These are phyloP conservation scores for Ichneumoninae sp. DNA, from an alignment of 2,888 invertebrate species.

Conservation along the genomic window DNA sequence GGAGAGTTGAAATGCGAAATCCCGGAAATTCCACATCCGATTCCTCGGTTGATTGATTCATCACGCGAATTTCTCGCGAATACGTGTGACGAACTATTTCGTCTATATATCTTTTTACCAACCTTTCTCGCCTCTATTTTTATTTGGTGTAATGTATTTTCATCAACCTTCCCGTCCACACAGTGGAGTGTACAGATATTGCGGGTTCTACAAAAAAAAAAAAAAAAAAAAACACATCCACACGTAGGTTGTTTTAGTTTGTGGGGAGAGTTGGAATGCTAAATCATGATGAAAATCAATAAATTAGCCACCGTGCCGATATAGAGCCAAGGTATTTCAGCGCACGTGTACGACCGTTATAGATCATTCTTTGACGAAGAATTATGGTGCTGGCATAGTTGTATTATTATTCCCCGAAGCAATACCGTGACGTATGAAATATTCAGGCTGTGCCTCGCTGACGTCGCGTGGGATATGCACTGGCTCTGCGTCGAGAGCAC, in stretches of 20 bases:
- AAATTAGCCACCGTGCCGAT: background rate
- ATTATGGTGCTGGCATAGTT: slow-evolving; percentile 61
- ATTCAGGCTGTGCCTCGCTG: slow-evolving; percentile 59
- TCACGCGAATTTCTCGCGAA: background rate
- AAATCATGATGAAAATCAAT: slow-evolving; percentile 12
- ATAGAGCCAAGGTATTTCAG: background rate
- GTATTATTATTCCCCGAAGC: slow-evolving; percentile 45
- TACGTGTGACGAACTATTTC: background rate
- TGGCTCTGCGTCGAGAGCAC: background rate
- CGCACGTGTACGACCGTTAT: background rate
- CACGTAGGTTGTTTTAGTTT: background rate
- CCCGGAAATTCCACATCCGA: slow-evolving; percentile 4
- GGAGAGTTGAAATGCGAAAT: too few relatives aligned
- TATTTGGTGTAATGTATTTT: too few relatives aligned
- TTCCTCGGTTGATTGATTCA: slow-evolving; percentile 13
- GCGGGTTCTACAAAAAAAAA: too few relatives aligned
- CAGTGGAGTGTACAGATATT: too few relatives aligned
- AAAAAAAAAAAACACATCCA: too few relatives aligned
- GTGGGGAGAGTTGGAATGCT: background rate
- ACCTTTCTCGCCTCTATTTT: background rate
- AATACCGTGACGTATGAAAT: slow-evolving; percentile 65
- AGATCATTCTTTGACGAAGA: slow-evolving; percentile 46
- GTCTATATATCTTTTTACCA: background rate
- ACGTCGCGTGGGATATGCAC: slow-evolving; percentile 49
- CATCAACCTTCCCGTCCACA: too few relatives aligned